Evolutionary conservation across 2,888 invertebrate genomes (phyloP).

Genomic region (Priocnemis perturbator): DNA sequence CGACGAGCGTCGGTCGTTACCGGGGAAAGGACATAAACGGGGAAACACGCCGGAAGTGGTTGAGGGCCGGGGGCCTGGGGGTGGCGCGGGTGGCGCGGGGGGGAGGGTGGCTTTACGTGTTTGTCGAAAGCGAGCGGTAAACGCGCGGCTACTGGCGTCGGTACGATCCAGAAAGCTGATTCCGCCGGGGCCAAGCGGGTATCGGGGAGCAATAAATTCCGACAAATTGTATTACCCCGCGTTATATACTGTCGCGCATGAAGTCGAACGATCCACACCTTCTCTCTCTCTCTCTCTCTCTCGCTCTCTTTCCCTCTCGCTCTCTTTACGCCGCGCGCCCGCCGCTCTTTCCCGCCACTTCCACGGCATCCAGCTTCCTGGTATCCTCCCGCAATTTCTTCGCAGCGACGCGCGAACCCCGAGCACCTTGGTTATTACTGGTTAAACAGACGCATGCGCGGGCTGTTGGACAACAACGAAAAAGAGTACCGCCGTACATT

Average conservation of each 20-base stretch:
- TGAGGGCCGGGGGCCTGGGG: conserved; percentile 14
- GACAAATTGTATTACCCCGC: conserved; percentile 67
- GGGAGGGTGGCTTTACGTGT: conserved; percentile 37
- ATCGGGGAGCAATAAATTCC: conserved; percentile 66
- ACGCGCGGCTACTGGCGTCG: conserved; percentile 31
- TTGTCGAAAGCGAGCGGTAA: conserved; percentile 50
- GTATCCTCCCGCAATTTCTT: no score
- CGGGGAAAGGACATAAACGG: neutral
- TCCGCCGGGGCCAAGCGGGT: conserved; percentile 48
- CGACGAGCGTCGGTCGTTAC: conserved; percentile 16
- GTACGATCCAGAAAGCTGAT: conserved; percentile 59
- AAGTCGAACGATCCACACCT: conserved; percentile 57
- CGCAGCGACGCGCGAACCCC: conserved; percentile 1
- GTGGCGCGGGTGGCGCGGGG: neutral
- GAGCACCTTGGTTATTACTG: conserved; percentile 4
- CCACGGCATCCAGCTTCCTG: neutral
- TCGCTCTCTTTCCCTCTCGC: conserved; percentile 15
- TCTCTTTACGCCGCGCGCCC: neutral
- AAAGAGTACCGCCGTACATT: neutral
- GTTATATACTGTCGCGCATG: conserved; percentile 66
- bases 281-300: conserved; percentile 20
- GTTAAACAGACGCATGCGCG: conserved; percentile 4
- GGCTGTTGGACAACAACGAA: neutral
- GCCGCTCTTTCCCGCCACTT: conserved; percentile 6
- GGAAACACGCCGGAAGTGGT: conserved; percentile 5